Evolutionary conservation across 2,888 invertebrate genomes (phyloP).

Genomic region (Parapristionchus giblindavisi): DNA sequence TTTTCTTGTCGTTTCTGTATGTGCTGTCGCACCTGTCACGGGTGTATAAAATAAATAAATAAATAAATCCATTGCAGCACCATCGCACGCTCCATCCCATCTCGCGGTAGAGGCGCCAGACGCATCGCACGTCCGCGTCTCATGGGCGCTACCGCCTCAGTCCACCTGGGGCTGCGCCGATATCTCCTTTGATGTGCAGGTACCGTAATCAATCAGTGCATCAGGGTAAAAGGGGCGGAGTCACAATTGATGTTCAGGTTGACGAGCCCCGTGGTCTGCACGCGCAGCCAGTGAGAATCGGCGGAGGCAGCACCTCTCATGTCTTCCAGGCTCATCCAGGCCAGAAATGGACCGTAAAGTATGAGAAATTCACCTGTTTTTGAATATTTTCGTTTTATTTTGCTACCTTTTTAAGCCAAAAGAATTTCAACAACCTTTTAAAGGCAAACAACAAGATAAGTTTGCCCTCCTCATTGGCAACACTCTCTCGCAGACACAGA

Average conservation of each 20-base stretch:
- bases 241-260: constrained; percentile 40
- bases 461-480: too few relatives aligned
- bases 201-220: neutral
- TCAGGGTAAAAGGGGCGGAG: too few relatives aligned
- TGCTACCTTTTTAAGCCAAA: too few relatives aligned
- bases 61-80: constrained; percentile 52
- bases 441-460: too few relatives aligned
- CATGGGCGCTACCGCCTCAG: constrained; percentile 58
- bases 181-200: constrained; percentile 58
- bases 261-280: constrained; percentile 63
- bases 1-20: too few relatives aligned
- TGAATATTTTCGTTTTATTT: neutral
- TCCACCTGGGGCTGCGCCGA: constrained; percentile 63
- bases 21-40: too few relatives aligned
- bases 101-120: constrained; percentile 62
- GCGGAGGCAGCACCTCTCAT: constrained; percentile 62
- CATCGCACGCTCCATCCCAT: constrained; percentile 66
- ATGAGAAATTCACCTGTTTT: neutral
- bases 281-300: constrained; percentile 54
- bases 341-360: constrained; percentile 63
- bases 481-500: too few relatives aligned
- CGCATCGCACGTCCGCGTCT: constrained; percentile 58
- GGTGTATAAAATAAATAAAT: neutral
- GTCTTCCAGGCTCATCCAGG: constrained; percentile 67
- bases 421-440: too few relatives aligned